These are phyloP conservation scores for Nasonovia ribisnigri DNA, from an alignment of 2,888 invertebrate genomes.

Conservation along the genomic window DNA sequence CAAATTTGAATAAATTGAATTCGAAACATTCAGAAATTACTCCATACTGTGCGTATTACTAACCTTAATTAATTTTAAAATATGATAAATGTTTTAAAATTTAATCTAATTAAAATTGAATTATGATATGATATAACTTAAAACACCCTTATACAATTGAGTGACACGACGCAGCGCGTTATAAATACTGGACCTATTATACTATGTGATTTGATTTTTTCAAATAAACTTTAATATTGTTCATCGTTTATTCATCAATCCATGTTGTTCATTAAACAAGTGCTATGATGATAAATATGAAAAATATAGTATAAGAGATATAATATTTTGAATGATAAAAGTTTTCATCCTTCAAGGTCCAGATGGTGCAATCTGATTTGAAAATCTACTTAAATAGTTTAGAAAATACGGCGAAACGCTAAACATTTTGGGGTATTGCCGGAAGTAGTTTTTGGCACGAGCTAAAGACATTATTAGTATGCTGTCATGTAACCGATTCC, in stretches of 20 bases:
- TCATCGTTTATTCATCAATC: not conserved
- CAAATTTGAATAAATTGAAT: not conserved
- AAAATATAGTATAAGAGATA: not conserved
- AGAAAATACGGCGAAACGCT: not conserved
- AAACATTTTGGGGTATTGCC: not conserved
- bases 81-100: not conserved
- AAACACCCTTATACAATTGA: not conserved
- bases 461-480: slow-evolving; percentile 21
- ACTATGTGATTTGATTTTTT: not conserved
- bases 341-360: not conserved
- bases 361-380: not conserved
- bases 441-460: slow-evolving; percentile 46
- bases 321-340: not conserved
- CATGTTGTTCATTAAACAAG: not conserved
- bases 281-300: not conserved
- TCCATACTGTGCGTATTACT: not conserved
- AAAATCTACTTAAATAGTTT: not conserved
- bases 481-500: slow-evolving; percentile 2
- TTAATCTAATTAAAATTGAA: not conserved
- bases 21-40: not conserved
- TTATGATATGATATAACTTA: not conserved
- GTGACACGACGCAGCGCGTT: too few relatives aligned
- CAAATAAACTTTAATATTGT: not conserved
- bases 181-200: too few relatives aligned
- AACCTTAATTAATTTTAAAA: not conserved